Conservation (phyloP, 1,140 invertebrate species). For the Arctopsyche grandis region DNA sequence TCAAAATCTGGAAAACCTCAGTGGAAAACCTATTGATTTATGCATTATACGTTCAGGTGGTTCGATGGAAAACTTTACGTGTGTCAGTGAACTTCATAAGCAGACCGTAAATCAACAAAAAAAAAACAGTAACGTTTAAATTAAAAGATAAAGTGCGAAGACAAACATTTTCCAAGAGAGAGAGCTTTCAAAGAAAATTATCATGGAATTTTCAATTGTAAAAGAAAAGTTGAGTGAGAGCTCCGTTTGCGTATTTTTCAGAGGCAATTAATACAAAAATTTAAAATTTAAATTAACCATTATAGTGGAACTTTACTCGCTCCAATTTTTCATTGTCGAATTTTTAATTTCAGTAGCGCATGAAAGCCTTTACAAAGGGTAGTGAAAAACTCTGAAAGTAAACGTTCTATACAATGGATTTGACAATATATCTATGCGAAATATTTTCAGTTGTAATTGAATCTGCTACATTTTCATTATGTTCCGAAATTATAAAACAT, state of each 20-base stretch:
- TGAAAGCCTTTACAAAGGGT: no score
- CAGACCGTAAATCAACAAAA: no score
- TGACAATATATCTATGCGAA: no score
- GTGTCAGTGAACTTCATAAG: no score
- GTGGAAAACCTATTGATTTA: not conserved
- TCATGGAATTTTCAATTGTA: not conserved
- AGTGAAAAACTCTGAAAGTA: no score
- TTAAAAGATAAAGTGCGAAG: not conserved
- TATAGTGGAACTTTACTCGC: not conserved
- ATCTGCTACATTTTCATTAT: no score
- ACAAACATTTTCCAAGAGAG: not conserved
- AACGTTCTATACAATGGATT: no score
- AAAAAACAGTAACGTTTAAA: not conserved
- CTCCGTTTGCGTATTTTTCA: not conserved
- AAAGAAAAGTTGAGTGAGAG: not conserved
- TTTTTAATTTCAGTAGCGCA: no score
- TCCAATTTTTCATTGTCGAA: not conserved
- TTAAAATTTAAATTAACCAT: not conserved
- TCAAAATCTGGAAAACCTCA: not conserved
- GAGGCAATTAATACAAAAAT: slow-evolving; percentile 1
- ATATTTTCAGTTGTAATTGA: no score
- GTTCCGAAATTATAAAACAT: no score
- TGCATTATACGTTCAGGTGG: slow-evolving; percentile 2
- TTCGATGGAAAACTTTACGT: no score
- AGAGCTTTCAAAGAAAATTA: not conserved